Percentiles rank a stretch among this genome's conserved stretches.
Conservation (phyloP, 1,140 invertebrate species). For the Periplaneta americana region DNA sequence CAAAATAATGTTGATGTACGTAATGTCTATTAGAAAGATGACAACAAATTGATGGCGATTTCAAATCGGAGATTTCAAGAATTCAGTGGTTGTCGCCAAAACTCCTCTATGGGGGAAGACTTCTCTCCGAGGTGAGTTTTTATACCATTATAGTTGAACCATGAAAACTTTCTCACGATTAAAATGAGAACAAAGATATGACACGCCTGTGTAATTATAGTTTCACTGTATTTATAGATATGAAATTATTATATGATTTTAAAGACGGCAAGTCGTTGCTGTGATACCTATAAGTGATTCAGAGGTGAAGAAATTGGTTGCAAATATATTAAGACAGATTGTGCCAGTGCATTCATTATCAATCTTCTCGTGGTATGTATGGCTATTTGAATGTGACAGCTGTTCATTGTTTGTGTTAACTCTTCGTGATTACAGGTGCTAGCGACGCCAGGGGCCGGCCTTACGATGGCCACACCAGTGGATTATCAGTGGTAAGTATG, state of each 20-base stretch:
- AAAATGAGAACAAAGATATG: constrained; percentile 10
- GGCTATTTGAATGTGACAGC: neutral
- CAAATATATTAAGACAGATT: neutral
- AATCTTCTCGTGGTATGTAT: neutral
- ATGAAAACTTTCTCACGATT: neutral
- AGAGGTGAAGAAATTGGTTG: neutral
- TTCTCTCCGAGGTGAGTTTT: neutral
- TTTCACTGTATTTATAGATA: neutral
- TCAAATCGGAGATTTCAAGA: neutral
- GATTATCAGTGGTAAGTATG: constrained; percentile 43
- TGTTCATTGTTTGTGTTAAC: neutral
- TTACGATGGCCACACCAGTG: constrained; percentile 37
- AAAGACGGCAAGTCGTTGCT: neutral
- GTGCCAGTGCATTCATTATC: neutral
- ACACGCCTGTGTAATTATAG: neutral
- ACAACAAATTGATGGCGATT: neutral
- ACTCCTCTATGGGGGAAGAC: neutral
- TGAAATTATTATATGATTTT: neutral
- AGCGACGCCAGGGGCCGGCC: constrained; percentile 15
- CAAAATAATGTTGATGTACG: neutral
- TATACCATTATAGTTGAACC: neutral
- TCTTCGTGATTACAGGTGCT: constrained; percentile 9
- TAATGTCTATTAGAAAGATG: too few species aligned
- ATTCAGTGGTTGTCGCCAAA: neutral
- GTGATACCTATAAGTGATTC: neutral